Base-by-base conservation (phyloP, 1,140 invertebrate species). In the Rhizoglyphus robini region DNA sequence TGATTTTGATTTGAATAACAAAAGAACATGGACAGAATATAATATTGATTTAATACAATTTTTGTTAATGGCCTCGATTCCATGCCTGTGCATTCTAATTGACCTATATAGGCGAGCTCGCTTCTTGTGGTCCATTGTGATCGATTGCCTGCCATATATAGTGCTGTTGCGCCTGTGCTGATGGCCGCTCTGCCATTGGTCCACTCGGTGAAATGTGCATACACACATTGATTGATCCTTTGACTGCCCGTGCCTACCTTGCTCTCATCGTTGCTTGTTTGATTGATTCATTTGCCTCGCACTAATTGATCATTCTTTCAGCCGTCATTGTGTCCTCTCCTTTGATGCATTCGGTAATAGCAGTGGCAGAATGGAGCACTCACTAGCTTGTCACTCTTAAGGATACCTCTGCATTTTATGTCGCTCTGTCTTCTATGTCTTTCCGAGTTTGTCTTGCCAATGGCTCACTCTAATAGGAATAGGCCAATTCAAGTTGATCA, bases 291-390 rank as follows among this genome's bases (percentile, higher is more conserved):
- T 54, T 54, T 54, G 51, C 51, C 51, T 54, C 8, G 23, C 20
- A 5, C 51, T 54, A 54, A 54, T 54, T 54, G 51, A 54, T 54
- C 51, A 20, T 5, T 23, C 20, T 54, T 8, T 25, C 5, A 23
- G 8, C 23, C 15, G 51, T 20, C 23, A 54, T 32, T 54, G 51
- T 54, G 20, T 5, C 51, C 15, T 54, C 8, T 25, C 31, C 51
- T 11, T 54, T 54, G 51, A 54, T 54, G 51, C 8, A 54, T 54
- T 54, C 8, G 51, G 51, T 54, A n/a, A n/a, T n/a, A 23, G 23
- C 51, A 54, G 20, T 54, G 51, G 8, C 51, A 15, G 51, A 11
- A 5, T 23, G 5, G 20, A 8, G 23, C 23, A 25, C 23, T 11
- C 51, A 54, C 23, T 46, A 27, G 8, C 8, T 54, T 8, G 8